Base-by-base conservation (phyloP, 2,888 invertebrate species). In the Lissocephala sabroskyi region DNA sequence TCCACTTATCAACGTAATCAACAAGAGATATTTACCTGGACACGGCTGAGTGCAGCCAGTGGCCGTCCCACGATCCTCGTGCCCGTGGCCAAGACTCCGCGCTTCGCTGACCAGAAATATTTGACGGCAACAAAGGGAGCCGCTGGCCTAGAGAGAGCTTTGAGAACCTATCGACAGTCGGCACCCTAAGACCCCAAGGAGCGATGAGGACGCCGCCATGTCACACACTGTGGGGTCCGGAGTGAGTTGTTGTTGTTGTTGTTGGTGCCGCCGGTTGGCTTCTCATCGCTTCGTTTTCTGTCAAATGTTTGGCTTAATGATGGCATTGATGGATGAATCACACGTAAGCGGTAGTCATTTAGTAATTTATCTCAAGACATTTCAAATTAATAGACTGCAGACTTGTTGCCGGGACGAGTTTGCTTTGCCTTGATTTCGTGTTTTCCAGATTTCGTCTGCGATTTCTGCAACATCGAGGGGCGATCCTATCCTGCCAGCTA, bases 311-410 rank as follows among this genome's bases (percentile, higher is more conserved):
- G 56, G 75, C 71, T 71, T 73, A 78, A 78, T 73, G 73, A 73
- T 73, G 73, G 79, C 73, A 73, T 75, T 73, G 73, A 73, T 73
- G 79, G 73, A 73, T 73, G 73, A 79, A 73, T 73, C 73, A 73
- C 76, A 78, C 73, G 73, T 75, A 78, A 73, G 78, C 73, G 71
- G 59, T 52, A 78, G 73, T 75, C 73, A 64, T 71, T 73, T 73
- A 66, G 73, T 78, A 75, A 78, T 73, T 73, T 73, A 73, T 73
- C 68, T 78, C 62, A 49, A 62, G 60, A 62, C 73, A 62, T 75
- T 73, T 73, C 67, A 71, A 73, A 73, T 78, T 75, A 73, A 78
- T 78, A 78, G 67, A 54, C 52, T 56, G 54, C 53, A 57, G 51
- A 46, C 59, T n/a, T 19, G 4, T 23, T 23, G 23, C 23, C 7